These are phyloP conservation scores for Phylloscopus collybita DNA, from an alignment of 2,797 vertebrate species.

Conservation along the genomic window DNA sequence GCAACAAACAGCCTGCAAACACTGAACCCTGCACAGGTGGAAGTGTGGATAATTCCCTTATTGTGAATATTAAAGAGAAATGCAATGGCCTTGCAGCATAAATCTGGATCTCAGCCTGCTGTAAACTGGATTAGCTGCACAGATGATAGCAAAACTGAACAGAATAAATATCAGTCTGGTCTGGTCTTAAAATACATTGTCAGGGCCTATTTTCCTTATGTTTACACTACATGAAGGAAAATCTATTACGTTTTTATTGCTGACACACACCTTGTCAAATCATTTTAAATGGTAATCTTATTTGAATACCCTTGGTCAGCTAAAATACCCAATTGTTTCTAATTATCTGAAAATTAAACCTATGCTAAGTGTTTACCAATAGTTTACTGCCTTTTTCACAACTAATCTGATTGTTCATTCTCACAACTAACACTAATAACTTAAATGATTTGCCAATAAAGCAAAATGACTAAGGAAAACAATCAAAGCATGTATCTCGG, in stretches of 20 bases:
- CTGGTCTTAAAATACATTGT: not conserved
- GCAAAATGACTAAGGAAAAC: not conserved
- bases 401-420: constrained; percentile 37
- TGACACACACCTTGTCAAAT: constrained; percentile 34
- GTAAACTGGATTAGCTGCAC: constrained; percentile 15
- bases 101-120: not conserved
- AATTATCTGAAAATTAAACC: constrained; percentile 66
- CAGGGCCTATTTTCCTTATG: not conserved
- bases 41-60: constrained; percentile 21
- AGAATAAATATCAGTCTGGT: not conserved
- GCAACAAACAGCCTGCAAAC: constrained; percentile 14
- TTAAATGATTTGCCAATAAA: constrained; percentile 64
- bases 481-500: constrained; percentile 39
- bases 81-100: not conserved
- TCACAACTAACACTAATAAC: constrained; percentile 41
- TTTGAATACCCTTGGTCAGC: constrained; percentile 8
- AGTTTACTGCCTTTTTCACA: constrained; percentile 51
- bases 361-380: constrained; percentile 47
- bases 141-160: not conserved
- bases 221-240: not conserved
- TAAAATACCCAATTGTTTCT: constrained; percentile 55
- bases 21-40: not conserved
- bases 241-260: not conserved
- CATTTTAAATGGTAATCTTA: constrained; percentile 55
- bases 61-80: constrained; percentile 40